phyloP scores from a whole-genome alignment of 2,797 vertebrate genomes.

The Centropyge bicolor region DNA sequence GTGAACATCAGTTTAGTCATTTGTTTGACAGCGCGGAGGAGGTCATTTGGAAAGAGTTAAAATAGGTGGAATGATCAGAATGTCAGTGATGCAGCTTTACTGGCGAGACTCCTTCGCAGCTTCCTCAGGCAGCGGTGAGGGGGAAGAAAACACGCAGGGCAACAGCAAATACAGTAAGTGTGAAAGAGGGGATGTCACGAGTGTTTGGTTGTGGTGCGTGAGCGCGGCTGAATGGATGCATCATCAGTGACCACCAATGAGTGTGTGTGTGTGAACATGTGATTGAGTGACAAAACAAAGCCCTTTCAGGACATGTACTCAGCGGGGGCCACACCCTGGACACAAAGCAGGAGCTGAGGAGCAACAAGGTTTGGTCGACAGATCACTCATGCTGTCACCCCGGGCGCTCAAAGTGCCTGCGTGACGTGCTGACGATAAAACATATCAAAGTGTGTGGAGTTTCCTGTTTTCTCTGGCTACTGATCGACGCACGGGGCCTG shows the following conservation, averaged over 20 bases:
- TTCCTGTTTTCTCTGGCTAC: slow-evolving; percentile 47
- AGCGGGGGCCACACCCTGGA: slow-evolving; percentile 64
- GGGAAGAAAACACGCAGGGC: neutral
- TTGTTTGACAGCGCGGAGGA: slow-evolving; percentile 60
- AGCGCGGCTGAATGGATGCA: slow-evolving; percentile 26
- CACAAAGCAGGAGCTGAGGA: slow-evolving; percentile 43
- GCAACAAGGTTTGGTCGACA: slow-evolving; percentile 35
- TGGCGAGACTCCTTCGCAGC: slow-evolving; percentile 56
- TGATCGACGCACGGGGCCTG: neutral
- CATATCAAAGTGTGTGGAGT: slow-evolving; percentile 29
- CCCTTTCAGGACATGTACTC: slow-evolving; percentile 34
- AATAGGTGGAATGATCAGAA: slow-evolving; percentile 83
- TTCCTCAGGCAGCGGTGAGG: slow-evolving; percentile 57
- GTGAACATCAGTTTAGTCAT: slow-evolving; percentile 33
- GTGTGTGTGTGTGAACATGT: slow-evolving; percentile 11
- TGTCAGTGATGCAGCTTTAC: slow-evolving; percentile 77
- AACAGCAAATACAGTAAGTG: slow-evolving; percentile 1
- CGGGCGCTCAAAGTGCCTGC: slow-evolving; percentile 24
- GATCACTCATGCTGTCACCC: slow-evolving; percentile 51
- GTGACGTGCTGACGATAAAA: slow-evolving; percentile 37
- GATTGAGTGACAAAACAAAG: slow-evolving; percentile 40
- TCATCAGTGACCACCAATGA: slow-evolving; percentile 35
- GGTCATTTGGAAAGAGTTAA: slow-evolving; percentile 71
- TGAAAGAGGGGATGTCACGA: neutral
- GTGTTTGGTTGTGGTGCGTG: neutral